These are phyloP conservation scores for Scortum barcoo DNA, from an alignment of 2,113 vertebrate genomes.

Conservation along the genomic window DNA sequence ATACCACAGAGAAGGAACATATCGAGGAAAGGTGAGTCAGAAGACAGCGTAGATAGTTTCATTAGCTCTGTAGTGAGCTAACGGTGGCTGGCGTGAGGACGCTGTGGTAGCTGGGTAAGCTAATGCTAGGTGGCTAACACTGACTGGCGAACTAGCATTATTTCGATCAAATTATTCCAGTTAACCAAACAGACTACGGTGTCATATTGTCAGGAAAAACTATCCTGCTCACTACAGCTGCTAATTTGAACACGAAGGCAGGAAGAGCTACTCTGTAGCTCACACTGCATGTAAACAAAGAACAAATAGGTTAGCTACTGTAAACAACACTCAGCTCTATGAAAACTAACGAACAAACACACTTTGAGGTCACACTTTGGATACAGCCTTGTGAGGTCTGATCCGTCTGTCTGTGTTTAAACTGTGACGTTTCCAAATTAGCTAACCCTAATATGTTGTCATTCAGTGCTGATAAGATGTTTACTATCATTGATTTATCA, in stretches of 20 bases:
- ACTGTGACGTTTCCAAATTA: neutral
- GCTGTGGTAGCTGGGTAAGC: constrained; percentile 27
- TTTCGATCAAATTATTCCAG: neutral
- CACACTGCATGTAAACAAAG: constrained; percentile 71
- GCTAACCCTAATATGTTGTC: neutral
- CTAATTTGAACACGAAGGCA: neutral
- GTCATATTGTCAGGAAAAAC: fast-evolving
- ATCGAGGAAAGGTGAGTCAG: constrained; percentile 59
- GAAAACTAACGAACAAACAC: neutral
- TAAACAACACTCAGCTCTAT: neutral
- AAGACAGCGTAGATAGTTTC: neutral
- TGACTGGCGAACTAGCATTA: neutral
- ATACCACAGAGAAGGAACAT: neutral
- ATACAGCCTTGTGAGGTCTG: neutral
- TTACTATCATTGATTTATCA: neutral
- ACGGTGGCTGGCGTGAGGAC: neutral
- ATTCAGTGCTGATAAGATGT: neutral
- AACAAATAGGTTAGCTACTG: neutral
- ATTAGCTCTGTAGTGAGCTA: constrained; percentile 7
- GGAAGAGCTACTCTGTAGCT: neutral
- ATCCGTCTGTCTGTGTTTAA: too few species aligned
- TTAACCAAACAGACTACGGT: neutral
- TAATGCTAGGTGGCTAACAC: constrained; percentile 38
- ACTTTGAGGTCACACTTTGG: neutral
- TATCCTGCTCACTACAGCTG: fast-evolving